Base-by-base conservation (phyloP, 2,113 vertebrate species). In the Mastomys coucha region DNA sequence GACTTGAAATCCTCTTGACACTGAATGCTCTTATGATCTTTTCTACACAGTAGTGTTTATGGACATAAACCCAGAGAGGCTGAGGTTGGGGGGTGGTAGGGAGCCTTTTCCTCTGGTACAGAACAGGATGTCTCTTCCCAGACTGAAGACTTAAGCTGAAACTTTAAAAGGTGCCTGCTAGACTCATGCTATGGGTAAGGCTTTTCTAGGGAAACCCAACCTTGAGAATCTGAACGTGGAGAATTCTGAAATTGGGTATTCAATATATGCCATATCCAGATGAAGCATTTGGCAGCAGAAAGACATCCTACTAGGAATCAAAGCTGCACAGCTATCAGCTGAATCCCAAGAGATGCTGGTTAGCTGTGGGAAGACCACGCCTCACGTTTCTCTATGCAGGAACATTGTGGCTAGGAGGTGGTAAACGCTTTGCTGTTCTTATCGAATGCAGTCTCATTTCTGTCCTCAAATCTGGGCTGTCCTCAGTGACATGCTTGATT, bases 171-270 rank as follows among this genome's bases (percentile, higher is more conserved):
- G 51, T 53, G 8, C 11, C 51, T 11, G 33, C 58, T 84, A 91
- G 33, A 45, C 7, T 73, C 20, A 36, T 86, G 91, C 87, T 39
- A 39, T n/a, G 75, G 13, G 6, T 42, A 53, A 87, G 39, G 28
- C 24, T 39, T 69, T 92, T 89, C 4, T 77, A 39, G 7, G 5
- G 51, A 86, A 92, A 80, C 4, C 7, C 11, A 91, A 28, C 14
- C 69, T 78, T 92, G 95, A 67, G 53, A 70, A 89, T 92, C 85
- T 87, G 14, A 89, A 78, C 69, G 12, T 22, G 65, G 51, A 28
- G 17, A 72, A 73, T 63, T 75, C 56, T 87, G 31, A 80, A 53
- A 45, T 53, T 92, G 60, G 51, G 36, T 60, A 4, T 36, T 33
- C 60, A 45, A 36, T 28, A 7, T 81, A 36, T 13, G n/a, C 20